phyloP scores from a whole-genome alignment of 2,113 vertebrate species.

The Chloebia gouldiae region DNA sequence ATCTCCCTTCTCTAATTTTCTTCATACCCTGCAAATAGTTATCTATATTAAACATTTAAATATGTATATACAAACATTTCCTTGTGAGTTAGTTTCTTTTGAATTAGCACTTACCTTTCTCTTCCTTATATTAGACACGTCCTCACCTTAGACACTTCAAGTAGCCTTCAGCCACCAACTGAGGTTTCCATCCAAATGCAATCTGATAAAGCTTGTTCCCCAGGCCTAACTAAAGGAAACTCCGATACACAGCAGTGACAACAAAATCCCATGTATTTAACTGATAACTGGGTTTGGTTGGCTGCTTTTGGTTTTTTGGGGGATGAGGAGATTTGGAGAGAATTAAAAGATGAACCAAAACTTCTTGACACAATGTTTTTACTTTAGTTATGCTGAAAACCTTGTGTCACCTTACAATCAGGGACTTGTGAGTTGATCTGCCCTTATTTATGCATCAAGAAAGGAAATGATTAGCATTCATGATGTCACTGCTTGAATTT shows the following conservation, averaged over 20 bases:
- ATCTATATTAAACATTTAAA: not conserved
- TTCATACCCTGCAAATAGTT: not conserved
- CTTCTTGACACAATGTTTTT: not conserved
- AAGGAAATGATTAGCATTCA: slow-evolving; percentile 76
- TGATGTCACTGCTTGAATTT: slow-evolving; percentile 46
- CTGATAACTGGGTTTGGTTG: not conserved
- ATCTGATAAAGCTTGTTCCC: slow-evolving; percentile 24
- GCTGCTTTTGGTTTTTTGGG: not conserved
- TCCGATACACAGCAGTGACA: not conserved
- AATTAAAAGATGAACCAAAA: not conserved
- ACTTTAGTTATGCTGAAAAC: slow-evolving; percentile 8
- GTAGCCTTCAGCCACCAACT: slow-evolving; percentile 23
- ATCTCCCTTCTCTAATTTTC: not conserved
- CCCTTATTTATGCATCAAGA: slow-evolving; percentile 34
- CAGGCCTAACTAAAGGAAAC: slow-evolving; percentile 14
- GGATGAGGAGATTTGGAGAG: not conserved
- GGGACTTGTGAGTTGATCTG: slow-evolving; percentile 56
- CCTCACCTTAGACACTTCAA: not conserved
- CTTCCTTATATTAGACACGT: not conserved
- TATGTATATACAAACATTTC: not conserved
- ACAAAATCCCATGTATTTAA: slow-evolving; percentile 46
- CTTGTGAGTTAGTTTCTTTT: not conserved
- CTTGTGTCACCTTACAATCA: slow-evolving; percentile 47
- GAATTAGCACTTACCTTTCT: slow-evolving; percentile 65
- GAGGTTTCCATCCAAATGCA: slow-evolving; percentile 51